These are phyloP conservation scores for Stictonetta naevosa DNA, from an alignment of 2,113 vertebrate species.

Conservation along the genomic window DNA sequence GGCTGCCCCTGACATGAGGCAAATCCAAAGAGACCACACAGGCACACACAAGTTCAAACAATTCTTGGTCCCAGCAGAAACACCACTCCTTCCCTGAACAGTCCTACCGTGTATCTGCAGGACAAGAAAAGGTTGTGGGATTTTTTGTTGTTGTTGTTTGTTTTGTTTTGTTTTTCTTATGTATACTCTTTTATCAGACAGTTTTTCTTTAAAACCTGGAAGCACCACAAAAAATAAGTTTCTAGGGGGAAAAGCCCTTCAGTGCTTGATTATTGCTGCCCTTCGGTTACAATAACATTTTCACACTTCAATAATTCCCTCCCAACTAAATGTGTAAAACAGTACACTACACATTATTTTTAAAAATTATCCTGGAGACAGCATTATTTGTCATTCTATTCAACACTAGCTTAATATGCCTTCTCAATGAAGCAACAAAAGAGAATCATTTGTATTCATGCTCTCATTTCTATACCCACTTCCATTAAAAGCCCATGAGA, in stretches of 20 bases:
- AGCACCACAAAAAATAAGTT: not conserved
- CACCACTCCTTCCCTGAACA: not conserved
- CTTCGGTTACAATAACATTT: not conserved
- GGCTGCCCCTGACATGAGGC: rapidly evolving
- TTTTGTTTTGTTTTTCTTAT: not conserved
- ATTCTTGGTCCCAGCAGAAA: not conserved
- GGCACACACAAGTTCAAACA: not conserved
- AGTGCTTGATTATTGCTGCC: not conserved
- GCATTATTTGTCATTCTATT: not conserved
- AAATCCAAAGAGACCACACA: not conserved
- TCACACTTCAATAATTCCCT: not conserved
- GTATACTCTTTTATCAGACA: not conserved
- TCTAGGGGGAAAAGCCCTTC: not conserved
- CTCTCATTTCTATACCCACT: not conserved
- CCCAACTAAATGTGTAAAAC: not conserved
- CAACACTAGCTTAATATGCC: not conserved
- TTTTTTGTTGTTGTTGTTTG: not conserved
- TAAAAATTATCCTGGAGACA: not conserved
- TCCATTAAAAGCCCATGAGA: not conserved
- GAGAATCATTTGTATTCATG: not conserved
- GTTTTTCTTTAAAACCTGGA: not conserved
- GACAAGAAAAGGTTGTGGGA: not conserved
- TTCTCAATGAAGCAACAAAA: not conserved
- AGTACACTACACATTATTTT: not conserved
- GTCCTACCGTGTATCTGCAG: rapidly evolving